These are phyloP conservation scores for Amiota mariae DNA, from an alignment of 2,888 invertebrate genomes.

Conservation along the genomic window DNA sequence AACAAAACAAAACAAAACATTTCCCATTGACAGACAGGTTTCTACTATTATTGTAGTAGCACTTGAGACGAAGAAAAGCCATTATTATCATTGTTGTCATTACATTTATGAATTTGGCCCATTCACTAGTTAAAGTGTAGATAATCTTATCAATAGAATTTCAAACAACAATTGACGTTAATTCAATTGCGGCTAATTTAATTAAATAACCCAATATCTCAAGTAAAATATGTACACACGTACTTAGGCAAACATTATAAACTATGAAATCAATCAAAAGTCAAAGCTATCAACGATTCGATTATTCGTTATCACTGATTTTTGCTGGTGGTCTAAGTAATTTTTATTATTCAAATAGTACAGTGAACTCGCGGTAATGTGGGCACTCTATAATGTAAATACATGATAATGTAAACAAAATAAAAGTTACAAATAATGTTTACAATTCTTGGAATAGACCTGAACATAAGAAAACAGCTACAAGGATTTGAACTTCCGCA, in stretches of 20 bases:
- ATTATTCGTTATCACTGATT: background rate
- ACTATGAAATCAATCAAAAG: too few relatives aligned
- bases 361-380: too few relatives aligned
- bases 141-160: constrained; percentile 51
- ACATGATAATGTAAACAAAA: too few relatives aligned
- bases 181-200: constrained; percentile 46
- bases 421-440: too few relatives aligned
- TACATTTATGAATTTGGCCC: background rate
- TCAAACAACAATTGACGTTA: constrained; percentile 24
- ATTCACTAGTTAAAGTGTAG: background rate
- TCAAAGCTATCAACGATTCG: background rate
- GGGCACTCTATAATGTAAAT: too few relatives aligned
- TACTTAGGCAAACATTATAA: constrained; percentile 7
- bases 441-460: too few relatives aligned
- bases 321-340: too few relatives aligned
- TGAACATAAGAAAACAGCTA: too few relatives aligned
- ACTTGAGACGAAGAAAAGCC: background rate
- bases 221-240: too few relatives aligned
- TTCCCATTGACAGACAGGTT: background rate
- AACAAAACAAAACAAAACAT: background rate
- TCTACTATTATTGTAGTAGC: background rate
- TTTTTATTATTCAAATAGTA: too few relatives aligned
- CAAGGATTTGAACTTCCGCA: too few relatives aligned
- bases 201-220: constrained; percentile 48
- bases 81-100: background rate